phyloP scores from a whole-genome alignment of 2,888 invertebrate genomes.

The Erebia epiphron region DNA sequence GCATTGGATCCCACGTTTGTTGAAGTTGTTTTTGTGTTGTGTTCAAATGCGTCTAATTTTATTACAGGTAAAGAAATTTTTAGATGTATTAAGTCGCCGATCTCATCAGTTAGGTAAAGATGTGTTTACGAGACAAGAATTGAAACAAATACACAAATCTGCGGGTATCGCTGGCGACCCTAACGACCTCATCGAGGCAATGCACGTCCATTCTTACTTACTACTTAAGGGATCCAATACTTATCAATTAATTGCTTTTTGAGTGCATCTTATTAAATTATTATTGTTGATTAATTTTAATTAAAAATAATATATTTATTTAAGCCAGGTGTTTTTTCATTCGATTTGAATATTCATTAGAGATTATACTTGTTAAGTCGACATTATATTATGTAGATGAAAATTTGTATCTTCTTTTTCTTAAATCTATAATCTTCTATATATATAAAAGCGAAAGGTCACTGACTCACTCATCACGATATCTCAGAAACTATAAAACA shows the following conservation, averaged over 20 bases:
- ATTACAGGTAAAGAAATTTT: conserved; percentile 87
- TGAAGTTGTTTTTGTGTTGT: too few species aligned
- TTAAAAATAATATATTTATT: neutral
- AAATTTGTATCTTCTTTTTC: too few species aligned
- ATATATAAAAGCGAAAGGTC: too few species aligned
- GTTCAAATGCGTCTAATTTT: neutral
- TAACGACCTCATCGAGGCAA: conserved; percentile 86
- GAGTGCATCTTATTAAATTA: conserved; percentile 35
- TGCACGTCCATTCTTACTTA: conserved; percentile 93
- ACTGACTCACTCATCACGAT: too few species aligned
- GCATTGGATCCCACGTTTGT: too few species aligned
- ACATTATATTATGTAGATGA: too few species aligned
- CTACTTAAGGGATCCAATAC: conserved; percentile 90
- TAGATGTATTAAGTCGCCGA: conserved; percentile 86
- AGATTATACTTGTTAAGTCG: too few species aligned
- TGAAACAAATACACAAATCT: conserved; percentile 87
- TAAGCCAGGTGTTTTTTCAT: neutral
- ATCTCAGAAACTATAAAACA: too few species aligned
- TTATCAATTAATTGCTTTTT: conserved; percentile 83
- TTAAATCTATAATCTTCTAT: too few species aligned
- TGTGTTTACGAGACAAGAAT: conserved; percentile 89
- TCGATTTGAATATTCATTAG: neutral
- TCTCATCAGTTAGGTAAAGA: conserved; percentile 86
- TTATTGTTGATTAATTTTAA: conserved; percentile 3
- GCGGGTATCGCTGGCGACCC: conserved; percentile 87